These are phyloP conservation scores for Cantharis nigra DNA, from an alignment of 2,888 invertebrate genomes.

Conservation along the genomic window DNA sequence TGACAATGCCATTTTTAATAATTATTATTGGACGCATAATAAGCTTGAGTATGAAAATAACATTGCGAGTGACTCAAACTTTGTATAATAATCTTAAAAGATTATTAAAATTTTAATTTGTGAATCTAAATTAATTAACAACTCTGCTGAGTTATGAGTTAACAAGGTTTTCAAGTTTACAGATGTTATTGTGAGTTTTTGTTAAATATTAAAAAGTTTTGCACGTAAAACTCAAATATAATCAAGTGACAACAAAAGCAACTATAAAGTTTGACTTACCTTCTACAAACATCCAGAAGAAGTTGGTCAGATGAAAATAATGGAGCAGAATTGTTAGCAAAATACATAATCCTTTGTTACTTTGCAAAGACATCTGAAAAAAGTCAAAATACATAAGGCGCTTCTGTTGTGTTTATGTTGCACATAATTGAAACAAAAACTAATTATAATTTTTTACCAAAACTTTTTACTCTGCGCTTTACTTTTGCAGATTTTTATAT, in stretches of 20 bases:
- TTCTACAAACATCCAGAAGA: constrained; percentile 98
- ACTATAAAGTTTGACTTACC: constrained; percentile 60
- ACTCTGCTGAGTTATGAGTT: not conserved
- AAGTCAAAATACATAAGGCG: not conserved
- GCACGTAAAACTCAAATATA: not conserved
- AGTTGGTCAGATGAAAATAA: constrained; percentile 90
- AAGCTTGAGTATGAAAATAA: not conserved
- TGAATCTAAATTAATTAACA: not conserved
- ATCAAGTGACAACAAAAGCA: not conserved
- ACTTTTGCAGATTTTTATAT: too few relatives aligned
- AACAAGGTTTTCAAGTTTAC: not conserved
- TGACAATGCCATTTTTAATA: not conserved
- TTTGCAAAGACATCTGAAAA: constrained; percentile 43
- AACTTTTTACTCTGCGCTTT: too few relatives aligned
- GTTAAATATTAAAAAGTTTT: not conserved
- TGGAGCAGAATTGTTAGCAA: constrained; percentile 77
- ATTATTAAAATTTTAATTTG: not conserved
- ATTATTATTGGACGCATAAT: not conserved
- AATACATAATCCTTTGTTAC: constrained; percentile 63
- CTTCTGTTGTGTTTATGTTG: not conserved
- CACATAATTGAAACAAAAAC: not conserved
- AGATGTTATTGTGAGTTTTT: not conserved
- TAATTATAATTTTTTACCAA: too few relatives aligned
- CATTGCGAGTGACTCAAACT: not conserved
- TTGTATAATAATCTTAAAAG: not conserved